phyloP scores from a whole-genome alignment of 2,888 invertebrate genomes.

The Philaethria dido region DNA sequence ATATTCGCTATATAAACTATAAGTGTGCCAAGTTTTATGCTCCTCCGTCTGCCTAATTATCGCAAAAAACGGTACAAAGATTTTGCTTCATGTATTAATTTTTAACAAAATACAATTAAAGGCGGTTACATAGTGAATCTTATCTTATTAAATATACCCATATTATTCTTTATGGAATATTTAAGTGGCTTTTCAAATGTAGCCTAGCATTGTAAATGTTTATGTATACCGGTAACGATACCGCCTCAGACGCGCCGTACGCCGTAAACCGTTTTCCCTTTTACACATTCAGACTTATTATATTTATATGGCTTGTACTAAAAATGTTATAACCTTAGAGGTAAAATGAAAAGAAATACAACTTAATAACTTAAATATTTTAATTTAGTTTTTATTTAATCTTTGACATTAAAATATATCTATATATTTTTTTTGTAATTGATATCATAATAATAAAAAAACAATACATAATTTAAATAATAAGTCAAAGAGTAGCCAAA shows the following conservation, averaged over 20 bases:
- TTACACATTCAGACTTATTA: conserved; percentile 21
- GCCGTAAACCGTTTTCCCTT: conserved; percentile 28
- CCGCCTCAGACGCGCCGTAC: conserved; percentile 19
- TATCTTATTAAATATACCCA: conserved; percentile 5
- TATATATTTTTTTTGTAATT: no score
- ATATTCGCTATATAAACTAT: no score
- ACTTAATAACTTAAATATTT: not conserved
- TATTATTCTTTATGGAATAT: conserved; percentile 12
- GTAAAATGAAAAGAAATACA: not conserved
- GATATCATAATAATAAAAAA: no score
- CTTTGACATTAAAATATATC: no score
- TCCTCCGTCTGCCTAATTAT: no score
- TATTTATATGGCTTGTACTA: conserved; percentile 10
- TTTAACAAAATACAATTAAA: not conserved
- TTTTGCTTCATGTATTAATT: not conserved
- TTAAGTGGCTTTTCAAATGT: conserved; percentile 26
- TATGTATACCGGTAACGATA: conserved; percentile 37
- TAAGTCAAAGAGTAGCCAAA: no score
- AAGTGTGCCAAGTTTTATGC: no score
- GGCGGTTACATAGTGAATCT: not conserved
- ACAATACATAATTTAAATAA: no score
- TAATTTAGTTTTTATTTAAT: not conserved
- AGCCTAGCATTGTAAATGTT: conserved; percentile 36
- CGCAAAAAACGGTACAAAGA: no score
- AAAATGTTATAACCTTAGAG: not conserved